Evolutionary conservation across 2,113 vertebrate species (phyloP).

Genomic region (Gnathonemus longibarbis): DNA sequence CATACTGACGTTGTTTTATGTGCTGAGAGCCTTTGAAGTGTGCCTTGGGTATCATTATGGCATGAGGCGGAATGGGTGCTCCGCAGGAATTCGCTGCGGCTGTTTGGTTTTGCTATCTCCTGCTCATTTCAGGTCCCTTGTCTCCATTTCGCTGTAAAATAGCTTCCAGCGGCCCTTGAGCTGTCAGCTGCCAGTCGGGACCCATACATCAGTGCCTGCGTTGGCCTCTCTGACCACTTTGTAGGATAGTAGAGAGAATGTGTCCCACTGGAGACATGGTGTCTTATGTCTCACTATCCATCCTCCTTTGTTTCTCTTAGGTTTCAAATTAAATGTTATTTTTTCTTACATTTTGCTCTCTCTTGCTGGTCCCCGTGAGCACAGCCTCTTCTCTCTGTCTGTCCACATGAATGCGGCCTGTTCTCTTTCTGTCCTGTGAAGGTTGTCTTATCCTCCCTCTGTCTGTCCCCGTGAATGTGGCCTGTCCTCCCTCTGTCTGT

Average conservation of each 20-base stretch:
- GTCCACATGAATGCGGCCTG: not conserved
- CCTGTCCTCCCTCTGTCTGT: no score
- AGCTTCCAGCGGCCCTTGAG: not conserved
- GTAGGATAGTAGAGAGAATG: not conserved
- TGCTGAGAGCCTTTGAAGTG: conserved; percentile 16
- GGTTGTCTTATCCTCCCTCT: not conserved
- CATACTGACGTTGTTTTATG: conserved; percentile 21
- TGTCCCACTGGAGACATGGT: not conserved
- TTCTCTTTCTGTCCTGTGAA: not conserved
- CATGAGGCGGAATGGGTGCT: conserved; percentile 27
- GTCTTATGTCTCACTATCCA: not conserved
- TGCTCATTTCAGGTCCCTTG: not conserved
- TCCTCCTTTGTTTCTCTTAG: not conserved
- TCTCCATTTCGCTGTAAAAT: not conserved
- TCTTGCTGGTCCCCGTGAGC: not conserved
- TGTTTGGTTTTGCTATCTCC: not conserved
- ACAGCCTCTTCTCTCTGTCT: not conserved
- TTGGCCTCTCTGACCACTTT: not conserved
- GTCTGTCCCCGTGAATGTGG: not conserved
- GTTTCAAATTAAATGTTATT: not conserved
- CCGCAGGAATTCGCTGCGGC: conserved; percentile 7
- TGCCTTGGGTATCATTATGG: conserved; percentile 27
- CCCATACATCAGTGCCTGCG: not conserved
- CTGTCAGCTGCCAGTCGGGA: conserved; percentile 6
- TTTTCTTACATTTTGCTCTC: not conserved